Evolutionary conservation across 2,113 vertebrate genomes (phyloP).

Genomic region (Entomyzon cyanotis): DNA sequence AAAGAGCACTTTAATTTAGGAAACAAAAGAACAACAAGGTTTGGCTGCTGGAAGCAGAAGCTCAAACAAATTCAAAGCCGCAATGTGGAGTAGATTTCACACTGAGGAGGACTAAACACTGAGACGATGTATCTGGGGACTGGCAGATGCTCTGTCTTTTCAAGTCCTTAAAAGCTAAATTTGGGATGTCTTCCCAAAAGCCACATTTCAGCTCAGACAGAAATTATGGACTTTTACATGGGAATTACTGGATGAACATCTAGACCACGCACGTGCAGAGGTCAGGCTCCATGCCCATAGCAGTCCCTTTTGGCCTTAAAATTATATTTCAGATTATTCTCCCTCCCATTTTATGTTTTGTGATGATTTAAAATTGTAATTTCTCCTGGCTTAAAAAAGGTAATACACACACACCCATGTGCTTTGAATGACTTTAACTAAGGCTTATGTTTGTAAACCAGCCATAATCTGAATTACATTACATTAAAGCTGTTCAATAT

Average conservation of each 20-base stretch:
- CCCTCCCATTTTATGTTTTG: background rate
- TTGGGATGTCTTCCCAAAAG: background rate
- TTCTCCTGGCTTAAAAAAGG: background rate
- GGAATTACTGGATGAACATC: background rate
- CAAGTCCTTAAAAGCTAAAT: background rate
- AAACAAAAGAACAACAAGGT: background rate
- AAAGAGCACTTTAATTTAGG: background rate
- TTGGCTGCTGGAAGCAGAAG: background rate
- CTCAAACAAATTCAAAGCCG: background rate
- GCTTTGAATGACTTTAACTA: background rate
- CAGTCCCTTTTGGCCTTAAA: background rate
- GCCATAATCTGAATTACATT: constrained; percentile 26
- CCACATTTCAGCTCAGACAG: background rate
- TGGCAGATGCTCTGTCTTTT: background rate
- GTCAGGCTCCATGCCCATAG: background rate
- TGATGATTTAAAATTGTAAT: background rate
- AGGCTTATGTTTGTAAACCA: constrained; percentile 25
- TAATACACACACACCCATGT: background rate
- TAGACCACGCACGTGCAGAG: rapidly evolving
- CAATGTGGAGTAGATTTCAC: background rate
- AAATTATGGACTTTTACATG: background rate
- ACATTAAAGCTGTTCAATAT: constrained; percentile 1
- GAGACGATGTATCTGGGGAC: background rate
- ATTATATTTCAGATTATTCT: background rate
- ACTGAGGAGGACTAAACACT: background rate